These are phyloP conservation scores for Apogon talboti DNA, from an alignment of 2,797 vertebrate species.

Conservation along the genomic window DNA sequence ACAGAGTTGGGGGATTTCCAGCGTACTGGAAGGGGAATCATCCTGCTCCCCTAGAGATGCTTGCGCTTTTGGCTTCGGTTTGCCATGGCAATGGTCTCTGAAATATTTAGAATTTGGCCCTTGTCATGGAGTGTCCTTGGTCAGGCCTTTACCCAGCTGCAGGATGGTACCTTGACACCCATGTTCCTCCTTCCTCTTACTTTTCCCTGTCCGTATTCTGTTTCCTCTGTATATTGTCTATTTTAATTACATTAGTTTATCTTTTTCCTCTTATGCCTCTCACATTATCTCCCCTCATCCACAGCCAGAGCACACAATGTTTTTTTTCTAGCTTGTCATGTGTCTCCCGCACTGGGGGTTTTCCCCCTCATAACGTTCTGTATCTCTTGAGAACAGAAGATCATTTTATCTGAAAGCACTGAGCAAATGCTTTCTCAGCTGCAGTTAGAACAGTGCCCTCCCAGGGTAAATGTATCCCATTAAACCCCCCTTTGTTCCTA, in stretches of 20 bases:
- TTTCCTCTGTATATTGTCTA: neutral
- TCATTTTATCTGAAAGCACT: conserved; percentile 24
- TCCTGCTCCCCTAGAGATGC: conserved; percentile 3
- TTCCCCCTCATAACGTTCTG: conserved; percentile 12
- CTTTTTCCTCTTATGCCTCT: neutral
- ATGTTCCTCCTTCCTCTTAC: conserved; percentile 24
- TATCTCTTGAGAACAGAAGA: conserved; percentile 41
- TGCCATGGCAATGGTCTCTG: conserved; percentile 14
- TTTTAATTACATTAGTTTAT: neutral
- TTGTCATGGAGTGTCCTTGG: conserved; percentile 18
- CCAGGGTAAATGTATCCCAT: conserved; percentile 12
- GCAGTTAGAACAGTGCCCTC: conserved; percentile 19
- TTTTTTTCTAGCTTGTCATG: conserved; percentile 30
- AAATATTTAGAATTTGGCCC: conserved; percentile 25
- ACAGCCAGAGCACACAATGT: neutral
- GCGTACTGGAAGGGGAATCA: conserved; percentile 17
- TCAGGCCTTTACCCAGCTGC: conserved; percentile 37
- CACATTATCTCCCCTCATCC: neutral
- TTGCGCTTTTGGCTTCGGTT: conserved; percentile 28
- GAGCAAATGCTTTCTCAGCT: conserved; percentile 28
- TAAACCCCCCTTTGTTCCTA: neutral
- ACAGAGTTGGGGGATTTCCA: conserved; percentile 45
- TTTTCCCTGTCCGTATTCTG: conserved; percentile 11
- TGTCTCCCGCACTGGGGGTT: conserved; percentile 21
- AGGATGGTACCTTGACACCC: conserved; percentile 58